Evolutionary conservation across 2,797 vertebrate genomes (phyloP).

Genomic region (Silurus aristotelis): DNA sequence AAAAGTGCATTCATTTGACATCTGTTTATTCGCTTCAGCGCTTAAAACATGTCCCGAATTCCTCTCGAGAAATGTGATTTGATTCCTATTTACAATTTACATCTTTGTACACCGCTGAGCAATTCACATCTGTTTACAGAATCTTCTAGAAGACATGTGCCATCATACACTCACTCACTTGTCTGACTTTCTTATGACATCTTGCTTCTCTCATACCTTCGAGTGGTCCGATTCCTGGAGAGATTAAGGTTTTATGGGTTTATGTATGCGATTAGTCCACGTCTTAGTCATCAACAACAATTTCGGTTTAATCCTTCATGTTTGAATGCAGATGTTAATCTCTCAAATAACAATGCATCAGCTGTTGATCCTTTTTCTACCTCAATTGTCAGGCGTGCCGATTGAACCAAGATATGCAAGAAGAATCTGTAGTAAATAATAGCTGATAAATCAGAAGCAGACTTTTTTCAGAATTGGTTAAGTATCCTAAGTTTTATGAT

Average conservation of each 20-base stretch:
- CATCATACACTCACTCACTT: not conserved
- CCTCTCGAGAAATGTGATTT: too few species aligned
- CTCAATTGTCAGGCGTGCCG: not conserved
- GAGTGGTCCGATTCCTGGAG: conserved; percentile 48
- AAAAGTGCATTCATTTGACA: too few species aligned
- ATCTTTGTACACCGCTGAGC: not conserved
- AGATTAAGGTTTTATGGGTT: conserved; percentile 35
- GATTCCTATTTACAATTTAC: too few species aligned
- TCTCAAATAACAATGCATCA: conserved; percentile 60
- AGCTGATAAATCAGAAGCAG: too few species aligned
- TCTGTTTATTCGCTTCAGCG: too few species aligned
- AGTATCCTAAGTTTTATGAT: too few species aligned
- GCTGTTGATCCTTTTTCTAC: conserved; percentile 12
- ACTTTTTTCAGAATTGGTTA: too few species aligned
- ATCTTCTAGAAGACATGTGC: not conserved
- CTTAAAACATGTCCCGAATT: too few species aligned
- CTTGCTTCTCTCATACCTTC: conserved; percentile 33
- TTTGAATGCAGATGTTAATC: conserved; percentile 66
- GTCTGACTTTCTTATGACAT: conserved; percentile 1
- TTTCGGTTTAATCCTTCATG: conserved; percentile 57
- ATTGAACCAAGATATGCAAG: not conserved
- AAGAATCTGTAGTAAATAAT: too few species aligned
- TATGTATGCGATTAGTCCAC: conserved; percentile 36
- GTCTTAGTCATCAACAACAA: not conserved
- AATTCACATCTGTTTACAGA: not conserved